Conservation (phyloP, 2,888 invertebrate species). For the Phyllotreta cruciferae region DNA sequence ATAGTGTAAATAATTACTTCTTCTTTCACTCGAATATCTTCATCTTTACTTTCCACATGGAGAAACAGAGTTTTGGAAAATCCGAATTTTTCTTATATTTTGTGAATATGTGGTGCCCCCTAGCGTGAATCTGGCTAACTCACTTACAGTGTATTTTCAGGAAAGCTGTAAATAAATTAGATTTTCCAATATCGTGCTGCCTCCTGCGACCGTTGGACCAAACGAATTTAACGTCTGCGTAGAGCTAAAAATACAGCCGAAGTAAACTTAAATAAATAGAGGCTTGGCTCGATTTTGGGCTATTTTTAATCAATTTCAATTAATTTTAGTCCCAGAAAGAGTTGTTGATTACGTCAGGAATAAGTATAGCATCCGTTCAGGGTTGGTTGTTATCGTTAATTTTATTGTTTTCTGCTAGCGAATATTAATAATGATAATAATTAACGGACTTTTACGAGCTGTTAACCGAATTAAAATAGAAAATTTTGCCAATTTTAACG, state of each 20-base stretch:
- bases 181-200: constrained; percentile 36
- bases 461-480: too few relatives aligned
- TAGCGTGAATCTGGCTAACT: constrained; percentile 19
- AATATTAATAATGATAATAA: too few relatives aligned
- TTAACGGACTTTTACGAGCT: too few relatives aligned
- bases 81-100: neutral
- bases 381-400: constrained; percentile 9
- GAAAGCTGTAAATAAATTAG: constrained; percentile 26
- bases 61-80: too few relatives aligned
- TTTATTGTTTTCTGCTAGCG: neutral
- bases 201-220: constrained; percentile 26
- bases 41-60: too few relatives aligned
- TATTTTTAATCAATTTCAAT: constrained; percentile 44
- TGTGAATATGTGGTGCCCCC: constrained; percentile 14
- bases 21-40: too few relatives aligned
- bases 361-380: constrained; percentile 32
- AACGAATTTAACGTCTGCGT: constrained; percentile 34
- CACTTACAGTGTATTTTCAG: constrained; percentile 27
- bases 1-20: too few relatives aligned
- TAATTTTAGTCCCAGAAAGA: constrained; percentile 48
- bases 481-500: too few relatives aligned
- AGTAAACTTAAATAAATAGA: constrained; percentile 42
- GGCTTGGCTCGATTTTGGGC: constrained; percentile 40
- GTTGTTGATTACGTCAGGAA: constrained; percentile 37
- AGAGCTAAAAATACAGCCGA: constrained; percentile 39